These are phyloP conservation scores for Volucella zonaria DNA, from an alignment of 2,888 invertebrate genomes.

Conservation along the genomic window DNA sequence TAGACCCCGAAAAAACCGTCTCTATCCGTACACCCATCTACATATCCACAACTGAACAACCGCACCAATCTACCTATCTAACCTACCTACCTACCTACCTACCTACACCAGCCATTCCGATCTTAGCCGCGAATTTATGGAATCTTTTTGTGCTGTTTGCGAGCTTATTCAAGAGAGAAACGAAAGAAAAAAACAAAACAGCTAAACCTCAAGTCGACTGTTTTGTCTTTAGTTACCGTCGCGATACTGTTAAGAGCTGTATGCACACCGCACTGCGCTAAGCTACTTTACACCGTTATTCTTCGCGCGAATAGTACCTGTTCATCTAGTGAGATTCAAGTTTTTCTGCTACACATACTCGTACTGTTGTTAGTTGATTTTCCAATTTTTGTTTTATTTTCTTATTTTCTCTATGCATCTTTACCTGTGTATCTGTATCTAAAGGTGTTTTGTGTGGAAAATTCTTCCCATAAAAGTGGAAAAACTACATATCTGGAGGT, in stretches of 20 bases:
- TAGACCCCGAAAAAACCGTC: constrained; percentile 40
- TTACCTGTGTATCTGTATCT: constrained; percentile 38
- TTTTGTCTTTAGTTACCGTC: constrained; percentile 81
- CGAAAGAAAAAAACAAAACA: constrained; percentile 42
- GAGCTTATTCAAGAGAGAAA: constrained; percentile 63
- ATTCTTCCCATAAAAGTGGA: constrained; percentile 46
- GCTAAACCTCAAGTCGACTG: constrained; percentile 72
- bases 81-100: constrained; percentile 47
- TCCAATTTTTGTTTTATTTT: background rate
- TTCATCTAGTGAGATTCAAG: constrained; percentile 67
- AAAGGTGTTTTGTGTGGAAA: constrained; percentile 37
- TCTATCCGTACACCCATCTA: constrained; percentile 26
- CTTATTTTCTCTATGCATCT: constrained; percentile 31
- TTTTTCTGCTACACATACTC: constrained; percentile 44
- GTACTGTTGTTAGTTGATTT: background rate
- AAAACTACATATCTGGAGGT: constrained; percentile 3
- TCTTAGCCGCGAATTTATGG: constrained; percentile 69
- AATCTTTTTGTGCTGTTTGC: constrained; percentile 50
- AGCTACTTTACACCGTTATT: constrained; percentile 69
- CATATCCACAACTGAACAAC: constrained; percentile 27
- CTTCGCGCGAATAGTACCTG: constrained; percentile 68
- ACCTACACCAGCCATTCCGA: constrained; percentile 60
- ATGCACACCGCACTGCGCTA: constrained; percentile 72
- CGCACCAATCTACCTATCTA: constrained; percentile 36
- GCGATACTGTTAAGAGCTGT: constrained; percentile 79